These are phyloP conservation scores for Apodemia duryi DNA, from an alignment of 2,888 invertebrate species.

Conservation along the genomic window DNA sequence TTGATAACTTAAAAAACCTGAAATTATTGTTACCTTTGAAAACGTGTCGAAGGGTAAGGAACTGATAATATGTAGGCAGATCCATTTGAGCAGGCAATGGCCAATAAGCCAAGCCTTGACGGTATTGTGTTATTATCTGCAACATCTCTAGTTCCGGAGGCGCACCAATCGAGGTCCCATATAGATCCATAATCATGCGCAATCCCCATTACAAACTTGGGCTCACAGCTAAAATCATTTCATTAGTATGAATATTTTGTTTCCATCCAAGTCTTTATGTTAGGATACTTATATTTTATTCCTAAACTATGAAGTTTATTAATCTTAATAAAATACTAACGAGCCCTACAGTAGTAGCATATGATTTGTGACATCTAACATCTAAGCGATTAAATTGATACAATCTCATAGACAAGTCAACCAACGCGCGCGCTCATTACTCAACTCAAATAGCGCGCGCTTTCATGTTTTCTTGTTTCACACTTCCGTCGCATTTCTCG, in stretches of 20 bases:
- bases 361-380: too few relatives aligned
- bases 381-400: too few relatives aligned
- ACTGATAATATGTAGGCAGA: slow-evolving; percentile 81
- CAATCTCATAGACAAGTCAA: too few relatives aligned
- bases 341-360: too few relatives aligned
- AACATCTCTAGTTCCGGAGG: slow-evolving; percentile 82
- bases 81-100: slow-evolving; percentile 83
- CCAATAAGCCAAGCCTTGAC: slow-evolving; percentile 83
- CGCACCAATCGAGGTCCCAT: slow-evolving; percentile 88
- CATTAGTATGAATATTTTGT: background rate
- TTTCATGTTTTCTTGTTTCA: too few relatives aligned
- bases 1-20: too few relatives aligned
- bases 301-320: too few relatives aligned
- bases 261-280: background rate
- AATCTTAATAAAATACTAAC: too few relatives aligned
- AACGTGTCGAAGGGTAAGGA: slow-evolving; percentile 60
- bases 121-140: slow-evolving; percentile 28
- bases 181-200: slow-evolving; percentile 82
- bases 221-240: slow-evolving; percentile 38
- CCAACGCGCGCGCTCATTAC: too few relatives aligned
- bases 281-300: too few relatives aligned
- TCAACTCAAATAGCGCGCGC: too few relatives aligned
- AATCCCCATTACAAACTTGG: slow-evolving; percentile 76
- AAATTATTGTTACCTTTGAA: slow-evolving; percentile 37
- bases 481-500: too few relatives aligned